Base-by-base conservation (phyloP, 2,113 vertebrate genomes). In the Danionella cerebrum region DNA sequence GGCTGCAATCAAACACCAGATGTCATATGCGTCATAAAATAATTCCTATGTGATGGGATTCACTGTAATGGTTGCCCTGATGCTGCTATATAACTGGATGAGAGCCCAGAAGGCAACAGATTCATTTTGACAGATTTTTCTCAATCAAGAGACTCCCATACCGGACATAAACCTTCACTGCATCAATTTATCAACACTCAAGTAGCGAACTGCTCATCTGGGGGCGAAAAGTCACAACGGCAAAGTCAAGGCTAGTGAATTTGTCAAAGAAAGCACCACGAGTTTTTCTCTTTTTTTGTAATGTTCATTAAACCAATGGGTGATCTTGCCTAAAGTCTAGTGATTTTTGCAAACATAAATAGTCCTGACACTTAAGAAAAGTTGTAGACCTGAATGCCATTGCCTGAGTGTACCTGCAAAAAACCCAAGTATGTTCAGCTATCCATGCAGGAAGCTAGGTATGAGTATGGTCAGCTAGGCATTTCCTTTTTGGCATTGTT, bases 91-190 rank as follows among this genome's bases (percentile, higher is more conserved):
- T 21, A 57, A 38, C 33, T 1, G 33, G 36, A 24, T 24, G 35
- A 57, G 53, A 57, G 19, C 7, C 35, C 31, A 9, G 3, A 22
- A 3, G 35, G 53, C 35, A n/a, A 6, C 19, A 14, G 35, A 39
- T 57, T 21, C 35, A 57, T 24, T 57, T 38, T 53, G 51, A 53
- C 51, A 57, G 31, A 57, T 57, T 57, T n/a, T 39, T 19, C 35
- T 57, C 35, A 57, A 57, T 57, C 31, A 57, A 39, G 35, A 57
- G 18, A 38, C 21, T 57, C 53, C 53, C 53, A 24, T 13, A 13
- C 35, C 22, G 38, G 11, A 39, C 16, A 57, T 39, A 39, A 57
- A 57, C 21, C 53, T 36, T 57, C 35, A 38, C 38, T 39, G 53
- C 31, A 22, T 57, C 53, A 38, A 36, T 57, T 57, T 18, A 24